Evolutionary conservation across 2,888 invertebrate genomes (phyloP).

Genomic region (Pelosia muscerda): DNA sequence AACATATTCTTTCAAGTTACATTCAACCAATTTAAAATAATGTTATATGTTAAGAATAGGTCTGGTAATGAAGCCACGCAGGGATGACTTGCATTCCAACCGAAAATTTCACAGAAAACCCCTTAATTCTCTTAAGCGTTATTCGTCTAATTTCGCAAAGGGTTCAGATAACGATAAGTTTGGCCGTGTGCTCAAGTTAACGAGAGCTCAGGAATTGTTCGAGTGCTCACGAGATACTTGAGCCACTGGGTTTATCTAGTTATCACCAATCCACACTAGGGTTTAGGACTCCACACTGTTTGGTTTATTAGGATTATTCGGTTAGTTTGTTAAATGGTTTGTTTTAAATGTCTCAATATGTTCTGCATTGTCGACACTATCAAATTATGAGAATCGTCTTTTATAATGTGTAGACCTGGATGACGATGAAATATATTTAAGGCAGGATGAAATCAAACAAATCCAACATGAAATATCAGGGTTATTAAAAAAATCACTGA

Average conservation of each 20-base stretch:
- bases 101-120: slow-evolving; percentile 22
- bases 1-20: not conserved
- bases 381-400: too few relatives aligned
- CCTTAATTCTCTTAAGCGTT: slow-evolving; percentile 33
- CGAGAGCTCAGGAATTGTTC: slow-evolving; percentile 38
- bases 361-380: not conserved
- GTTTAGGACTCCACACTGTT: not conserved
- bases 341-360: not conserved
- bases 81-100: slow-evolving; percentile 39
- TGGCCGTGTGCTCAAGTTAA: slow-evolving; percentile 32
- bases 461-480: too few relatives aligned
- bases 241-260: slow-evolving; percentile 27
- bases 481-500: too few relatives aligned
- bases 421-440: too few relatives aligned
- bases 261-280: slow-evolving; percentile 21
- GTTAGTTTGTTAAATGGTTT: not conserved
- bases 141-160: slow-evolving; percentile 47
- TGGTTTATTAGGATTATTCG: not conserved
- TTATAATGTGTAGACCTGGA: too few relatives aligned
- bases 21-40: not conserved
- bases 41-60: not conserved
- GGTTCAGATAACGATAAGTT: slow-evolving; percentile 44
- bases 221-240: slow-evolving; percentile 30
- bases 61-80: not conserved
- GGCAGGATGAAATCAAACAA: too few relatives aligned